Evolutionary conservation across 1,140 invertebrate genomes (phyloP).

Genomic region (Homarus americanus): DNA sequence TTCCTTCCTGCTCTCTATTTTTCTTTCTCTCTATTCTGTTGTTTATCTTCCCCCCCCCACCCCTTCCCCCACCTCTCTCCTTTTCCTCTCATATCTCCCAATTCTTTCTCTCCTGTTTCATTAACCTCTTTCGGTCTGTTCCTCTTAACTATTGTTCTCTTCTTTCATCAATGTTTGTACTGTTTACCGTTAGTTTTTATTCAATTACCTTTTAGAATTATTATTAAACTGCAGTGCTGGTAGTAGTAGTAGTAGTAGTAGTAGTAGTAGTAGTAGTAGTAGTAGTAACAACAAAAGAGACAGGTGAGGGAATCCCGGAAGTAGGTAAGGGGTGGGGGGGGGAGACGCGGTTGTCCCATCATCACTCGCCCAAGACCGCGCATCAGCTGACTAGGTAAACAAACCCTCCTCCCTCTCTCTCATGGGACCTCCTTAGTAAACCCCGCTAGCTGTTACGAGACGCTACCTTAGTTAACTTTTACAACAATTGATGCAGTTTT

Average conservation of each 20-base stretch:
- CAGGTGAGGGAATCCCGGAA: background rate
- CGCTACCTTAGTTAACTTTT: too few species aligned
- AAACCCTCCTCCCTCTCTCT: background rate
- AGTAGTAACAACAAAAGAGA: background rate
- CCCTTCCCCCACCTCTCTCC: background rate
- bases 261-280: too few species aligned
- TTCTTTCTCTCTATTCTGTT: too few species aligned
- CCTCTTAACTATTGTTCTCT: too few species aligned
- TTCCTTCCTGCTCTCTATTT: background rate
- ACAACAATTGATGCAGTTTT: too few species aligned
- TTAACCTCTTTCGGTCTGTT: background rate
- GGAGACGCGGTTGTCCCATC: background rate
- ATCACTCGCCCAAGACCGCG: background rate
- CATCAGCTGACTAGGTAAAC: conserved; percentile 1
- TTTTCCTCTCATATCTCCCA: background rate
- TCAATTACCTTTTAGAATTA: too few species aligned
- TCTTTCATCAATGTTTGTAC: too few species aligned
- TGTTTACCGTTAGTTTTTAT: background rate
- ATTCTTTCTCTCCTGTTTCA: background rate
- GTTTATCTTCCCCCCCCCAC: too few species aligned
- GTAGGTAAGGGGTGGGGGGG: background rate
- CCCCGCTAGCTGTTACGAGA: too few species aligned
- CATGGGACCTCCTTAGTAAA: background rate
- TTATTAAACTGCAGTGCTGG: too few species aligned
- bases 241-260: too few species aligned